A percentile compares a stretch with the other conserved stretches of the same genome.
Conservation (phyloP, 2,797 vertebrate genomes). For the Chromobotia macracanthus region DNA sequence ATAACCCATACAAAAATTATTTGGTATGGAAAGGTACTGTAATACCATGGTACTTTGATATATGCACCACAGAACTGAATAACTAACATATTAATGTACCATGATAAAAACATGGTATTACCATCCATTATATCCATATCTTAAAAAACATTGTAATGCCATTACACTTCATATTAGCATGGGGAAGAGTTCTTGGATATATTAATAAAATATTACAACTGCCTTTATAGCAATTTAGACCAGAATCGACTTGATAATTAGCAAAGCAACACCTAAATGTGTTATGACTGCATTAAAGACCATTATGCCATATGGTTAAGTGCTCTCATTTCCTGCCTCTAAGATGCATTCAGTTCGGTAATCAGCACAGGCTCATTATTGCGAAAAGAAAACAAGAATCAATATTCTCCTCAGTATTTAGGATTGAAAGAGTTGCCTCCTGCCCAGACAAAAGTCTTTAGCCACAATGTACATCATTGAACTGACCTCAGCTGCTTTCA, state of each 20-base stretch:
- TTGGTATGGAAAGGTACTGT: too few relatives aligned
- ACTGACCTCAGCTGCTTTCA: constrained; percentile 55
- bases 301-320: constrained; percentile 27
- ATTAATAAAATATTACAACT: neutral
- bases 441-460: constrained; percentile 52
- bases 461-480: constrained; percentile 52
- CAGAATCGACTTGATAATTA: constrained; percentile 18
- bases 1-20: too few relatives aligned
- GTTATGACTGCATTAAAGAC: constrained; percentile 29
- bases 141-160: too few relatives aligned
- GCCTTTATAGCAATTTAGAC: neutral
- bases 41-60: neutral
- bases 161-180: neutral
- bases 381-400: constrained; percentile 46
- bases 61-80: neutral
- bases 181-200: neutral
- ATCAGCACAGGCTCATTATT: constrained; percentile 58
- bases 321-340: constrained; percentile 1
- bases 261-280: constrained; percentile 1
- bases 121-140: too few relatives aligned
- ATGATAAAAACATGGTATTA: neutral
- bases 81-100: neutral
- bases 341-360: constrained; percentile 32
- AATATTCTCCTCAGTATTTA: constrained; percentile 43
- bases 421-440: constrained; percentile 38